A percentile compares a stretch with the other conserved stretches of the same genome.
Evolutionary conservation across 2,113 vertebrate species (phyloP).

Genomic region (crab-eating macaque (Macaca fascicularis)): T2T-MFA8v1.1 NC_088376.1:124434001-124434500

Average conservation of each 20-base stretch:
- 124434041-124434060: not conserved
- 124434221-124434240: not conserved
- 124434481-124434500: not conserved
- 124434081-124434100: not conserved
- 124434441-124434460: not conserved
- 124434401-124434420: not conserved
- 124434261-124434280: not conserved
- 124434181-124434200: not conserved
- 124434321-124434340: not conserved
- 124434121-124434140: not conserved
- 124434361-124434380: not conserved
- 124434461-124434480: not conserved
- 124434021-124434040: not conserved
- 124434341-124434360: not conserved
- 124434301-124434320: not conserved
- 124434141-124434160: not conserved
- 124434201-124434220: not conserved
- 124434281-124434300: not conserved
- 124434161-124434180: not conserved
- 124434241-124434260: not conserved
- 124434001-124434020: not conserved
- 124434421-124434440: not conserved
- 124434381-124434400: not conserved
- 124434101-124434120: not conserved
- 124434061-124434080: not conserved